Base-by-base conservation (phyloP, 2,888 invertebrate genomes). In the Prosopocoilus inquinatus region DNA sequence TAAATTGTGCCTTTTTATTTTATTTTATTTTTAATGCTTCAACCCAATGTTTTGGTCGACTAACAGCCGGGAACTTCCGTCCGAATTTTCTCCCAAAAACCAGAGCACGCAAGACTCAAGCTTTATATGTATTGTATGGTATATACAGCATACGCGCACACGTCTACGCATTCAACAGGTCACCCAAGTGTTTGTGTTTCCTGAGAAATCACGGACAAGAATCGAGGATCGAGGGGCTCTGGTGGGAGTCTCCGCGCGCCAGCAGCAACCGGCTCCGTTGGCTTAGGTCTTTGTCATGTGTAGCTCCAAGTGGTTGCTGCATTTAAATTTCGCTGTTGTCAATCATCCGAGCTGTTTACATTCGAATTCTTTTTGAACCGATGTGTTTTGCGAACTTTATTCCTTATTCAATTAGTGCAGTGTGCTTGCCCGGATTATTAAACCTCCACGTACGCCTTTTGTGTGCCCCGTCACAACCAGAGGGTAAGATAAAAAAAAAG, bases 141-240 rank as follows among this genome's bases (percentile, higher is more conserved):
- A 11, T 12, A 11, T 12, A 12, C 38, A 12, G 11, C 12, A 12
- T 38, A 38, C 20, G 36, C 15, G 20, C 20, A 16, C 15, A 12
- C 16, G 13, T 38, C 38, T 49, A 16, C 49, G 36, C 39, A 49
- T 49, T 49, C 49, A 49, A 49, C 49, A 49, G 49, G 49, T 49
- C 49, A 13, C 15, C 36, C n/a, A n/a, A 34, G n/a, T 20, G 38
- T 20, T 38, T 36, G 11, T 38, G 35, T 20, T n/a, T 20, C 16
- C 16, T 36, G 20, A 9, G 38, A 49, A 49, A 49, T 49, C 49
- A 49, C 49, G 49, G 49, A 36, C 49, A 49, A 49, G 38, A 35
- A 13, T 39, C 15, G 20, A 50, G 50, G 41, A 13, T 39, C 15
- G 20, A 50, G 50, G 41, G 50, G 32, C 41, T 41, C 33, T 39